Evolutionary conservation across 2,888 invertebrate genomes (phyloP).

Genomic region (Melanotus villosus): DNA sequence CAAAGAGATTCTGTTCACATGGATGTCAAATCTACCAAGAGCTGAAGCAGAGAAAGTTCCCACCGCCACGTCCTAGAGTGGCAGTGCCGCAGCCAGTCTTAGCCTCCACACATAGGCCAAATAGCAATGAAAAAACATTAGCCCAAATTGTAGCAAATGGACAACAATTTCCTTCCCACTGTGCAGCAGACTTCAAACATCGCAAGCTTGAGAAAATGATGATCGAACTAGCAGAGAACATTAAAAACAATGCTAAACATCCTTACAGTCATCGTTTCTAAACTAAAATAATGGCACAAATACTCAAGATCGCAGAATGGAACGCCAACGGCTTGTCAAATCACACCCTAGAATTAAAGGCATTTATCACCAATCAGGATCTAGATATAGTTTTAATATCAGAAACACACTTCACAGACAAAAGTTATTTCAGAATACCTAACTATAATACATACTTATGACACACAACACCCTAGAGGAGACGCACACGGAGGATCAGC

Average conservation of each 20-base stretch:
- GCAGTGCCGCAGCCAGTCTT: too few species aligned
- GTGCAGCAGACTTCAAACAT: neutral
- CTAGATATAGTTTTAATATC: too few species aligned
- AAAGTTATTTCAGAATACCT: too few species aligned
- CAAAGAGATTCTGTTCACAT: conserved; percentile 5
- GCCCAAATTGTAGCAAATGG: too few species aligned
- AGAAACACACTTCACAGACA: too few species aligned
- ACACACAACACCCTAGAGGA: conserved; percentile 1
- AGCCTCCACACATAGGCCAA: too few species aligned
- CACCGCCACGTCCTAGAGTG: neutral
- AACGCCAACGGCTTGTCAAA: conserved; percentile 17
- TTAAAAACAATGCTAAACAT: conserved; percentile 17
- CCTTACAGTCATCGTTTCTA: conserved; percentile 10
- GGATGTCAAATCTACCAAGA: conserved; percentile 6
- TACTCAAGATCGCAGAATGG: neutral
- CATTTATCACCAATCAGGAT: too few species aligned
- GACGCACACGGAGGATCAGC: neutral
- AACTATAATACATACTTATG: neutral
- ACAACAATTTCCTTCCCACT: too few species aligned
- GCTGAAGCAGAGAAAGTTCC: conserved; percentile 8
- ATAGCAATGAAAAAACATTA: too few species aligned
- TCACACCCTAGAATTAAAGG: neutral
- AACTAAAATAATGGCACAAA: neutral
- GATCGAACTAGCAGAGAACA: conserved; percentile 1
- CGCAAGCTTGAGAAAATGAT: conserved; percentile 1